Evolutionary conservation across 1,140 invertebrate genomes (phyloP), one percentile per base, ranked within the genome.

Genomic region (Drosophila pectinifera): DNA sequence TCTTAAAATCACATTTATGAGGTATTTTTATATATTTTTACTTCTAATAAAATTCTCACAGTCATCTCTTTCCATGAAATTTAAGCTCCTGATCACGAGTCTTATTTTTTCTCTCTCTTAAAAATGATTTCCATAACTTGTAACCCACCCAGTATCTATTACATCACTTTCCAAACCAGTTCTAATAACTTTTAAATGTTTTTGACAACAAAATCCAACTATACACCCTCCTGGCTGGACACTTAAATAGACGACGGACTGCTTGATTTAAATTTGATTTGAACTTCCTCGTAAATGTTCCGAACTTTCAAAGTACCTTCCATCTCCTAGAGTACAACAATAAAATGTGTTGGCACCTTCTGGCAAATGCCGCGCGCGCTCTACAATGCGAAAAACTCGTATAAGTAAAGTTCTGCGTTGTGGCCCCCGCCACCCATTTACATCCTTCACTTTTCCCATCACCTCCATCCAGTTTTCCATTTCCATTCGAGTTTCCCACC

Each of bases 331-430:
- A 36, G 83, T 83, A 88, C 74, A 49, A 67, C 82, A 86, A 86
- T 86, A 86, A 86, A 86, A 86, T 86, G 82, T 86, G 83, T 86
- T 86, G 82, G 82, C 82, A 86, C 82, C 82, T 86, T 86, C 83
- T 86, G 82, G 83, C 82, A 78, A 85, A 88, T 86, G 82, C 75
- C 78, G 75, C 79, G 75, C 75, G 83, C 75, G 61, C 31, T 76
- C 62, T 74, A 85, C 81, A 85, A 85, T 86, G 78, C 78, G 81
- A 85, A 81, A 73, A 76, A 78, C 43, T 82, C 78, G 77, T 85
- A 77, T 86, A 86, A 86, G 82, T 86, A 85, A 77, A 86, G 73
- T 72, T 74, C 41, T 53, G 51, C 55, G 48, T 51, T 31, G 28
- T 16, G 1, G 24, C 38, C 34, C 28, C 34, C n/a, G 3, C 24